Conservation (phyloP, 2,113 vertebrate genomes). For the Macrotus californicus region DNA sequence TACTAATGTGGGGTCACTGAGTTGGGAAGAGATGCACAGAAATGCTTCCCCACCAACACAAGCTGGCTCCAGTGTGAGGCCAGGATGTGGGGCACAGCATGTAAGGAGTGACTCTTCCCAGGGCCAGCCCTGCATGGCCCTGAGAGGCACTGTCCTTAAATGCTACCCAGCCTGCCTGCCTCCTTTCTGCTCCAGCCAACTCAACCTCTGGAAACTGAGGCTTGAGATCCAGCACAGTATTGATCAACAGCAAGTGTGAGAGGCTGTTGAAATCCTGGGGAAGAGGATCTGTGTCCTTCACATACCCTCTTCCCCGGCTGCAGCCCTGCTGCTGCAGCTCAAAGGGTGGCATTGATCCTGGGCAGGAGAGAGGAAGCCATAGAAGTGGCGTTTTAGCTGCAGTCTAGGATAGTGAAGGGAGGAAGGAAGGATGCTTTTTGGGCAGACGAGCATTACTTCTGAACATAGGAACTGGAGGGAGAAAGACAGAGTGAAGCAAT, state of each 20-base stretch:
- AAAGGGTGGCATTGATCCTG: accelerated
- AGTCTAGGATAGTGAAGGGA: accelerated
- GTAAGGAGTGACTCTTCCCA: not conserved
- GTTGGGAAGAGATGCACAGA: not conserved
- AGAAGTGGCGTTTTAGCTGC: accelerated
- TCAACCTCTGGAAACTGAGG: too few species aligned
- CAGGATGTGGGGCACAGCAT: not conserved
- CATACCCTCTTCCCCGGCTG: accelerated
- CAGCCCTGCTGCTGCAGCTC: not conserved
- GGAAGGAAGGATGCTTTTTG: accelerated
- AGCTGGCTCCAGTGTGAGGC: not conserved
- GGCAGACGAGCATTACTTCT: too few species aligned
- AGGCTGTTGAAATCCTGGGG: accelerated
- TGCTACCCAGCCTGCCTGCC: accelerated
- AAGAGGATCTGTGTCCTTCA: not conserved
- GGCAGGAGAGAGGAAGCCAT: not conserved
- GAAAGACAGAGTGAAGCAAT: accelerated
- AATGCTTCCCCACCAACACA: too few species aligned
- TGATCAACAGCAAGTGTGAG: not conserved
- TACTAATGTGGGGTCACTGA: accelerated
- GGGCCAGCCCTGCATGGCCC: accelerated
- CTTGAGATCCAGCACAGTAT: not conserved
- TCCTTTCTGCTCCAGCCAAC: too few species aligned
- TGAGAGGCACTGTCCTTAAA: too few species aligned
- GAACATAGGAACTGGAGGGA: not conserved